Percentiles rank a stretch among this genome's conserved stretches.
phyloP scores from a whole-genome alignment of 2,888 invertebrate genomes.

The Elegia similella region DNA sequence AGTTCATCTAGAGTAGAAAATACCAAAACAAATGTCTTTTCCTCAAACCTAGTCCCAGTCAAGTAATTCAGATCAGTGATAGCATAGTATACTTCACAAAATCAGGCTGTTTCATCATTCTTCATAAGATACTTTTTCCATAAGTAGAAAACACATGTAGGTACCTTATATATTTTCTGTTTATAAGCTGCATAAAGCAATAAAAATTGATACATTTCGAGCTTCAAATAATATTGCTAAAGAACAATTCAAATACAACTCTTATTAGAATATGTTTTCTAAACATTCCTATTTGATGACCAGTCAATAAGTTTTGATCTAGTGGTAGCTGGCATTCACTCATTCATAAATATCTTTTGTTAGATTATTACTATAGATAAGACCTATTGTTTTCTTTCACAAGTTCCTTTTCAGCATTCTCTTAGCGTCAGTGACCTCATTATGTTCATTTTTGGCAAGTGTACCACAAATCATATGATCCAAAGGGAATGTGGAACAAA shows the following conservation, averaged over 20 bases:
- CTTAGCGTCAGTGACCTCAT: neutral
- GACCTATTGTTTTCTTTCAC: neutral
- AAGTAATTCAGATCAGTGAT: too few species aligned
- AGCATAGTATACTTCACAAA: too few species aligned
- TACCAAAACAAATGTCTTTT: too few species aligned
- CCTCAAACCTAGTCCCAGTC: too few species aligned
- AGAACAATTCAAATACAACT: neutral
- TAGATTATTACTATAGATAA: neutral
- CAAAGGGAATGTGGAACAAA: constrained; percentile 63
- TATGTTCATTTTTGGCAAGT: constrained; percentile 30
- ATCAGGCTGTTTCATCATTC: too few species aligned
- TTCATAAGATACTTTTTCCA: too few species aligned
- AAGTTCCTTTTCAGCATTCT: neutral
- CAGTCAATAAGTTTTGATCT: neutral
- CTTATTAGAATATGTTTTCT: neutral
- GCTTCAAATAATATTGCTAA: neutral
- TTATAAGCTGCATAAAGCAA: too few species aligned
- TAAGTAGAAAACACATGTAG: too few species aligned
- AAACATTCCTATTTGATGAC: neutral
- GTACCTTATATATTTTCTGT: too few species aligned
- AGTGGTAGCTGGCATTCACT: neutral
- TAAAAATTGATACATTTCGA: constrained; percentile 5
- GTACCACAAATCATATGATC: constrained; percentile 53
- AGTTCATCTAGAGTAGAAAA: too few species aligned
- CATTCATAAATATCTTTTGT: constrained; percentile 1